phyloP scores from a whole-genome alignment of 2,888 invertebrate species.

The Pandemis corylana region DNA sequence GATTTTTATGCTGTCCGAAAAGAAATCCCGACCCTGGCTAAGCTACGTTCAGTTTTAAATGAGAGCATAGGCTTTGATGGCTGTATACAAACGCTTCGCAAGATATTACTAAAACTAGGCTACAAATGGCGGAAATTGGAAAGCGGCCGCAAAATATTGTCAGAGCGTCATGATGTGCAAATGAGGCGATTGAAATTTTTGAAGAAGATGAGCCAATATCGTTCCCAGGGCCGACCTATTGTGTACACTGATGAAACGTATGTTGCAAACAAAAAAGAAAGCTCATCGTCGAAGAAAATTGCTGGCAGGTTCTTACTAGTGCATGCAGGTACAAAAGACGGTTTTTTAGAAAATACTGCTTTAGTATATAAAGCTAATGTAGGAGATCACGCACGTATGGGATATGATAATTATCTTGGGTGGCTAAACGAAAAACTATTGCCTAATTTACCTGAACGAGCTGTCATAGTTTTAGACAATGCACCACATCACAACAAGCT shows the following conservation, averaged over 20 bases:
- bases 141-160: constrained; percentile 44
- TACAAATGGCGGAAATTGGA: constrained; percentile 46
- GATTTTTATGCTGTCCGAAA: constrained; percentile 14
- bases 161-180: constrained; percentile 46
- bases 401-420: constrained; percentile 48
- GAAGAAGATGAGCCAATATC: constrained; percentile 43
- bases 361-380: constrained; percentile 47
- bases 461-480: constrained; percentile 47
- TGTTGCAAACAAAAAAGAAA: constrained; percentile 43
- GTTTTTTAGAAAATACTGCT: constrained; percentile 48
- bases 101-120: constrained; percentile 44
- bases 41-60: constrained; percentile 43
- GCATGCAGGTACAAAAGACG: constrained; percentile 47
- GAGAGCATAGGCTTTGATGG: constrained; percentile 47
- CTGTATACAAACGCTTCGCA: constrained; percentile 46
- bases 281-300: constrained; percentile 42
- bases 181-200: constrained; percentile 45
- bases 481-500: constrained; percentile 43
- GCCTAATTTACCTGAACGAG: constrained; percentile 45
- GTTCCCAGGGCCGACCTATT: constrained; percentile 44
- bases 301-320: constrained; percentile 46
- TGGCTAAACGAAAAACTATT: constrained; percentile 49
- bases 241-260: constrained; percentile 49
- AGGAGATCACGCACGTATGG: constrained; percentile 47
- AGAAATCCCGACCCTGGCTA: constrained; percentile 45